phyloP scores from a whole-genome alignment of 2,113 vertebrate species.

The Odobenus rosmarus region DNA sequence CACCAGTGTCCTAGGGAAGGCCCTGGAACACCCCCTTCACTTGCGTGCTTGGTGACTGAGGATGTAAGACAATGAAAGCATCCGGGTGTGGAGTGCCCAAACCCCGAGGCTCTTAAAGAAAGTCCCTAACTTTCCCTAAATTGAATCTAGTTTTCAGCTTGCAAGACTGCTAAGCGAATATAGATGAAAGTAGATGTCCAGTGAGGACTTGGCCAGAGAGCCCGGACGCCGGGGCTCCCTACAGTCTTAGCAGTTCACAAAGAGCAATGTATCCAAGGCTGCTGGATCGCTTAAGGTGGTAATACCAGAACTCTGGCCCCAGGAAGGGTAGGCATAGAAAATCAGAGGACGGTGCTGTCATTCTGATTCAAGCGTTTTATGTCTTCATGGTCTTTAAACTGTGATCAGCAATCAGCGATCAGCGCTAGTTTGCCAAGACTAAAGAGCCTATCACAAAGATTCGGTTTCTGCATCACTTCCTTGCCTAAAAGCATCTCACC shows the following conservation, averaged over 20 bases:
- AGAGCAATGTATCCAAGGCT: fast-evolving
- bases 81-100: background rate
- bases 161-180: no score
- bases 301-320: background rate
- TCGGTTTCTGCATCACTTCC: background rate
- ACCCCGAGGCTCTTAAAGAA: background rate
- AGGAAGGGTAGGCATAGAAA: fast-evolving
- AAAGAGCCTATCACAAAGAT: background rate
- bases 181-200: background rate
- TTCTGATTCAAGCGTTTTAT: no score
- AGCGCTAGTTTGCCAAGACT: background rate
- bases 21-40: no score
- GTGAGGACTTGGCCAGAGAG: background rate
- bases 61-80: fast-evolving
- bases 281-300: fast-evolving
- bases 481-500: background rate
- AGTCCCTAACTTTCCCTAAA: background rate
- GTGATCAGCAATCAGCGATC: background rate
- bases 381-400: background rate
- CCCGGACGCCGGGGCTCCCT: fast-evolving
- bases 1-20: background rate
- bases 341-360: background rate
- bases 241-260: fast-evolving
- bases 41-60: fast-evolving
- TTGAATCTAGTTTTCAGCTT: background rate